Evolutionary conservation across 1,140 invertebrate genomes (phyloP), one percentile per base, ranked within the genome.

Genomic region (Pinna nobilis): DNA sequence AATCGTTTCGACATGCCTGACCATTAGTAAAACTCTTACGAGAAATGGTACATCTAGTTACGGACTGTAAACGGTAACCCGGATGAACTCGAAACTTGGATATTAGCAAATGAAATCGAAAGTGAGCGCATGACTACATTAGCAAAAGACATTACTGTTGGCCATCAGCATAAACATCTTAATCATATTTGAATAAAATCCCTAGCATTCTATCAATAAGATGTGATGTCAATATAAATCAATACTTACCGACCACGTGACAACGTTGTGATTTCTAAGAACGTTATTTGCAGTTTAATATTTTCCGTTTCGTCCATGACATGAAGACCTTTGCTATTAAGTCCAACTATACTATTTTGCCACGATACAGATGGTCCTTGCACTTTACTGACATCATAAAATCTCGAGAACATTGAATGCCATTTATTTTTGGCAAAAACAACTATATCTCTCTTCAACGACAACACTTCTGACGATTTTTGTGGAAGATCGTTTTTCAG

Each of bases 251-350:
- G 79, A 25, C 71, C 65, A 57, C 72, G 78, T 15, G 65, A 60
- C 7, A 83, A 65, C 7, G 74, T 59, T 18, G 76, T 65, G 6
- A 85, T 77, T 60, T 85, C 84, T 23, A 78, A 61, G 59, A 79
- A 84, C 9, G 61, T 57, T 15, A 84, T 51, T 20, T 73, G 78
- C 35, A 76, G 63, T 33, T 77, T 70, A n/a, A 81, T 60, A 9
- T 75, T 77, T 55, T 82, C 83, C 4, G 73, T 67, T 25, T 81
- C 79, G 28, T 84, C 84, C 51, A 85, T 61, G 7, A 86, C 57
- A 47, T 77, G 76, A 18, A 86, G 32, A 0, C 84, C 83, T 68
- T 76, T 75, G 41, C 69, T 70, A 70, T 81, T 83, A 0, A 75
- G 39, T 53, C 73, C 73, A 20, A 75, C 35, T 50, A 75, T 75